Percentiles rank a stretch among this genome's conserved stretches.
Evolutionary conservation across 2,888 invertebrate genomes (phyloP).

Genomic region (Chouioia cunea): DNA sequence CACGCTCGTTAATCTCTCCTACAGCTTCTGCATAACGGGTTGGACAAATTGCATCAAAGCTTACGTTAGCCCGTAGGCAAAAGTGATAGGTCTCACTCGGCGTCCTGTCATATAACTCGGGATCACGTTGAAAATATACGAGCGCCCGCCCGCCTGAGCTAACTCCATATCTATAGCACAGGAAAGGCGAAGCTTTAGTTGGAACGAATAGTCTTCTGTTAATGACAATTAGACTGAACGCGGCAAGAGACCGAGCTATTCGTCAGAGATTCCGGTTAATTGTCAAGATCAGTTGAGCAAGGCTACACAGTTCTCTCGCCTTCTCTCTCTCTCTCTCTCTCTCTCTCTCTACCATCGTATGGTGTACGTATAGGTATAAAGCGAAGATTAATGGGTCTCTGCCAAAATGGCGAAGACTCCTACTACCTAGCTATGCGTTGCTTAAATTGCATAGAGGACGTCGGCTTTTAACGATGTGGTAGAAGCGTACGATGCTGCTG

Average conservation of each 20-base stretch:
- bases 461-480: conserved; percentile 1
- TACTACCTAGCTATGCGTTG: conserved; percentile 25
- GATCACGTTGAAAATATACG: no score
- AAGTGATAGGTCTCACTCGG: no score
- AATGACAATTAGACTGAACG: conserved; percentile 23
- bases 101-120: no score
- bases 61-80: no score
- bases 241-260: background rate
- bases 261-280: conserved; percentile 39
- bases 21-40: no score
- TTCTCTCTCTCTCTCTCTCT: no score
- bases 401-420: conserved; percentile 29
- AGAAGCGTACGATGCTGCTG: conserved; percentile 3
- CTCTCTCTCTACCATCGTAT: background rate
- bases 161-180: background rate
- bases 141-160: no score
- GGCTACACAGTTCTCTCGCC: no score
- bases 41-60: no score
- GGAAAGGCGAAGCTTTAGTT: background rate
- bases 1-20: no score
- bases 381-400: conserved; percentile 38
- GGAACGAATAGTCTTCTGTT: conserved; percentile 26
- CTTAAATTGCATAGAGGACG: conserved; percentile 23
- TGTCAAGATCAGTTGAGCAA: conserved; percentile 37
- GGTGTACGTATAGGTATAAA: background rate